Percentiles rank a stretch among this genome's conserved stretches.
Evolutionary conservation across 2,797 vertebrate species (phyloP).

Genomic region (Paguma larvata): DNA sequence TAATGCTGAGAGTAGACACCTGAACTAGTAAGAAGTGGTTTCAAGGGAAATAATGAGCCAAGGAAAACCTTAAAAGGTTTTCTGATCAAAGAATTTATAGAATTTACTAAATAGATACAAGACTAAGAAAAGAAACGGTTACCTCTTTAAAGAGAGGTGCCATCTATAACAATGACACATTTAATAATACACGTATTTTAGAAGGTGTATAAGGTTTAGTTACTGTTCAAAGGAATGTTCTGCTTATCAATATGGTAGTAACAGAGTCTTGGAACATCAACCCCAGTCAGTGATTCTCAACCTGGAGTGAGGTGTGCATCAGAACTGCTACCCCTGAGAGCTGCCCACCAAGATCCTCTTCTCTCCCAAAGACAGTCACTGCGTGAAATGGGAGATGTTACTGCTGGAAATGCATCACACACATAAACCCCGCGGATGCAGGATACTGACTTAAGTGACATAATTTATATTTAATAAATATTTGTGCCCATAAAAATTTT

Average conservation of each 20-base stretch:
- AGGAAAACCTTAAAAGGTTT: not conserved
- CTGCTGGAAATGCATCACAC: not conserved
- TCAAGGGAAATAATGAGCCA: not conserved
- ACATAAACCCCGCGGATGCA: not conserved
- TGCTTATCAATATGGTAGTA: not conserved
- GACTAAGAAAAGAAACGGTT: not conserved
- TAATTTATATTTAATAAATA: not conserved
- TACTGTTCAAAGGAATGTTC: not conserved
- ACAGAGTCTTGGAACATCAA: not conserved
- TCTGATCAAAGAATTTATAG: no score
- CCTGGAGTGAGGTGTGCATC: not conserved
- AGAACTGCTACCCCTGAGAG: not conserved
- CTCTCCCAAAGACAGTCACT: not conserved
- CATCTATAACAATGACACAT: not conserved
- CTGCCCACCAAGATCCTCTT: not conserved
- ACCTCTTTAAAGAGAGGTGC: not conserved
- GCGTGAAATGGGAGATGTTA: not conserved
- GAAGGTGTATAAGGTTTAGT: not conserved
- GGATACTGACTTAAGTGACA: not conserved
- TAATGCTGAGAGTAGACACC: not conserved
- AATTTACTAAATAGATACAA: not conserved
- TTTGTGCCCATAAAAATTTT: not conserved
- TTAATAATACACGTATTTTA: not conserved
- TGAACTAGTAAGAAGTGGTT: not conserved
- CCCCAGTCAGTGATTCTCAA: not conserved